Conservation (phyloP, 2,797 vertebrate species). For the Sphenopsis melanotis region DNA sequence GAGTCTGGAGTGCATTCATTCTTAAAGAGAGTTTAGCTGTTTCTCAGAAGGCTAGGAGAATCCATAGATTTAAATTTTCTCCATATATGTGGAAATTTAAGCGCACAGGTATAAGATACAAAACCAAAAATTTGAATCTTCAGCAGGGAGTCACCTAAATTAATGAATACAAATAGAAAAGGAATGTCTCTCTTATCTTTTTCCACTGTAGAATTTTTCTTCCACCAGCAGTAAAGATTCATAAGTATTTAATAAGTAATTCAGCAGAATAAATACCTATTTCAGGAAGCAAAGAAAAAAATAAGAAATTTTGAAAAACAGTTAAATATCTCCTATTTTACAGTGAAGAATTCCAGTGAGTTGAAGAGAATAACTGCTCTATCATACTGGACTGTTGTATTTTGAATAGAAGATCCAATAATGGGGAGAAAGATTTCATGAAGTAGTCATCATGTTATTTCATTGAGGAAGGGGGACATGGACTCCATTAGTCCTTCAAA, state of each 20-base stretch:
- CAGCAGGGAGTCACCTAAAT: neutral
- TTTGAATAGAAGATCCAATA: neutral
- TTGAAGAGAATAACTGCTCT: neutral
- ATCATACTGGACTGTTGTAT: neutral
- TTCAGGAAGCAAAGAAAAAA: neutral
- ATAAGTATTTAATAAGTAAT: neutral
- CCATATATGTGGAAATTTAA: neutral
- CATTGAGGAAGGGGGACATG: neutral
- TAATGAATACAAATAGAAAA: neutral
- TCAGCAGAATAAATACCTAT: neutral
- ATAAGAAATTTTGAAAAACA: neutral
- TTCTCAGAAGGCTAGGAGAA: neutral
- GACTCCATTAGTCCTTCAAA: neutral
- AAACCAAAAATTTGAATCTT: neutral
- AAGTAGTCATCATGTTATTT: neutral
- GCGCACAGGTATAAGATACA: neutral
- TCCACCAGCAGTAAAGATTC: neutral
- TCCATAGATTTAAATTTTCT: neutral
- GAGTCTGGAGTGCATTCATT: neutral
- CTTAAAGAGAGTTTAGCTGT: neutral
- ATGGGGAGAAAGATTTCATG: neutral
- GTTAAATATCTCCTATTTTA: neutral
- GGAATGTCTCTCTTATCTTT: neutral
- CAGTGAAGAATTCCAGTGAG: neutral
- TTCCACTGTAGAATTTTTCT: neutral